Conservation (phyloP, 1,140 invertebrate genomes). For the Portunus trituberculatus region DNA sequence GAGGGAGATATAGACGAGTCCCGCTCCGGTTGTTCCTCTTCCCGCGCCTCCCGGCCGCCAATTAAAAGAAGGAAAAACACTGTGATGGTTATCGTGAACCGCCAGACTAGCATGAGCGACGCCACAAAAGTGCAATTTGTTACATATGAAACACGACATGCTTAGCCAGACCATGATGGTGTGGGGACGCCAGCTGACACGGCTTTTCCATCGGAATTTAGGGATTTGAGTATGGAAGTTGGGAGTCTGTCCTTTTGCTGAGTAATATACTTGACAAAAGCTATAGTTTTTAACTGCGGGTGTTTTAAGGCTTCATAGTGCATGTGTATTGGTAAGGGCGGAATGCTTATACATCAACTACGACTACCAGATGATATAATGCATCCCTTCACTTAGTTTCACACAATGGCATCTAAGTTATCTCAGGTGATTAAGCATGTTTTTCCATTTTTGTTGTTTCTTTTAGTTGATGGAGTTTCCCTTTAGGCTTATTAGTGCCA, state of each 20-base stretch:
- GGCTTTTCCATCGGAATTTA: not conserved
- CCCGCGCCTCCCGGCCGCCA: not conserved
- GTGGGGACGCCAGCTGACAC: not conserved
- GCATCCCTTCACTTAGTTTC: not conserved
- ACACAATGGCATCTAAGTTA: not conserved
- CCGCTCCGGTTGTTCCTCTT: not conserved
- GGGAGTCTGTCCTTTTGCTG: not conserved
- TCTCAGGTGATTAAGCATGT: not conserved
- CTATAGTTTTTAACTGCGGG: not conserved
- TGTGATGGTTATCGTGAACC: not conserved
- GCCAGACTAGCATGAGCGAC: not conserved
- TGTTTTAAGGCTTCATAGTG: not conserved
- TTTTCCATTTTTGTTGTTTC: not conserved
- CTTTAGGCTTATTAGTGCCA: not conserved
- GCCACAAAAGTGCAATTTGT: not conserved
- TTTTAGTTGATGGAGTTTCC: not conserved
- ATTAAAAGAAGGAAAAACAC: not conserved
- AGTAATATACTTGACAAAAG: not conserved
- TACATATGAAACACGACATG: conserved; percentile 4
- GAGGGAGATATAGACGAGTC: not conserved
- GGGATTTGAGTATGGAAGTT: not conserved
- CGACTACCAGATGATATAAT: not conserved
- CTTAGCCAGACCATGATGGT: not conserved
- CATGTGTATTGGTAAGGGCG: not conserved
- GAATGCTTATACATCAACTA: not conserved